Evolutionary conservation across 1,140 invertebrate genomes (phyloP).

Genomic region (Pseudobourletiella spinata): DNA sequence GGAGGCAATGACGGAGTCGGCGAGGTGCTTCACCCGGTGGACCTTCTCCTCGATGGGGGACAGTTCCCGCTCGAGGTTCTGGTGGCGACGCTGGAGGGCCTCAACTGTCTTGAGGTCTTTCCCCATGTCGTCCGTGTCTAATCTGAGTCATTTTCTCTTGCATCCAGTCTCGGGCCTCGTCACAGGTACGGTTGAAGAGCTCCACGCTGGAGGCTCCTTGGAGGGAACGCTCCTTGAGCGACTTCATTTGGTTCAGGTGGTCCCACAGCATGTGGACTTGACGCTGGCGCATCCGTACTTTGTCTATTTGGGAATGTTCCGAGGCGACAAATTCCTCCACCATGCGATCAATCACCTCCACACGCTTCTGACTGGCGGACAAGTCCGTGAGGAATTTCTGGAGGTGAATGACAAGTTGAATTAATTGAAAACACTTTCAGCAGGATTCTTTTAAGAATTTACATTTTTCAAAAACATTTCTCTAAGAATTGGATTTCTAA

Average conservation of each 20-base stretch:
- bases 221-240: constrained; percentile 80
- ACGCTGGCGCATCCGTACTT: constrained; percentile 67
- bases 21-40: constrained; percentile 65
- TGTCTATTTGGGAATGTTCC: constrained; percentile 79
- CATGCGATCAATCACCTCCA: constrained; percentile 78
- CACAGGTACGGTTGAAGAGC: constrained; percentile 84
- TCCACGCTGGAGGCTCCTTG: constrained; percentile 86
- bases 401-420: not conserved
- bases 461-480: not conserved
- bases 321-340: constrained; percentile 76
- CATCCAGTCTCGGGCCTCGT: constrained; percentile 91
- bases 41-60: constrained; percentile 85
- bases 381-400: constrained; percentile 91
- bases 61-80: constrained; percentile 79
- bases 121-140: constrained; percentile 65
- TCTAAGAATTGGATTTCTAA: too few relatives aligned
- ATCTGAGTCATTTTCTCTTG: constrained; percentile 76
- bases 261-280: constrained; percentile 84
- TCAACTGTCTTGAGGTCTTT: constrained; percentile 84
- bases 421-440: not conserved
- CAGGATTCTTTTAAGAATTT: too few relatives aligned
- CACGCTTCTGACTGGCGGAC: constrained; percentile 78
- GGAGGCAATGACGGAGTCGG: constrained; percentile 73
- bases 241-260: constrained; percentile 74
- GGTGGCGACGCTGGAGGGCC: constrained; percentile 76